phyloP scores from a whole-genome alignment of 2,797 vertebrate species.

The Sebastolobus alascanus region DNA sequence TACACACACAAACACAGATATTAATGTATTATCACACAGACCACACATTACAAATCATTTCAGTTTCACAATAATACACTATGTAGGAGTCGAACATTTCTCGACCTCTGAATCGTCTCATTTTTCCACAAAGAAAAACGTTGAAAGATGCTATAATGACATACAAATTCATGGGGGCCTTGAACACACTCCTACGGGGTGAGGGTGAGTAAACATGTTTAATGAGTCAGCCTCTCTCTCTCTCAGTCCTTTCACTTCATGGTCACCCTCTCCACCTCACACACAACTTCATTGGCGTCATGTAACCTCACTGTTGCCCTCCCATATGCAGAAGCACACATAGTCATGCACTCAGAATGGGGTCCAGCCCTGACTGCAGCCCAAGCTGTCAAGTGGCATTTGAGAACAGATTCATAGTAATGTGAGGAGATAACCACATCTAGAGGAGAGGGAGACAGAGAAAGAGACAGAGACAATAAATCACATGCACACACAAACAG shows the following conservation, averaged over 20 bases:
- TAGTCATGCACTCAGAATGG: constrained; percentile 11
- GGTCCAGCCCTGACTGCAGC: constrained; percentile 28
- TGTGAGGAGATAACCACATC: constrained; percentile 69
- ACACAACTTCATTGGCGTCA: constrained; percentile 2
- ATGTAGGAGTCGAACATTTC: not conserved
- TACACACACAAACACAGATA: constrained; percentile 64
- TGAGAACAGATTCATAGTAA: constrained; percentile 71
- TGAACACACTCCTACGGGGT: constrained; percentile 19
- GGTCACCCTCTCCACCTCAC: not conserved
- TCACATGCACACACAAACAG: not conserved
- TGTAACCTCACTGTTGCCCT: not conserved
- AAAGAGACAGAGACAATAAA: constrained; percentile 15
- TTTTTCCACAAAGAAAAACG: not conserved
- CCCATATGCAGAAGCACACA: constrained; percentile 14
- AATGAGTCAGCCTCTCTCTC: constrained; percentile 32
- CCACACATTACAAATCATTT: constrained; percentile 3
- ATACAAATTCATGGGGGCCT: not conserved
- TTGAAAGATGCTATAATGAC: not conserved
- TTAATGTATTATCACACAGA: not conserved
- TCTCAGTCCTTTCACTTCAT: constrained; percentile 4
- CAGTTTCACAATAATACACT: not conserved
- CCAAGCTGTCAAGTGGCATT: constrained; percentile 60
- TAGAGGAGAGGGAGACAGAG: constrained; percentile 42
- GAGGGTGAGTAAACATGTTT: constrained; percentile 20
- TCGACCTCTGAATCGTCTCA: not conserved